Evolutionary conservation across 2,888 invertebrate species (phyloP).

Genomic region (Tanaodytes sp.): DNA sequence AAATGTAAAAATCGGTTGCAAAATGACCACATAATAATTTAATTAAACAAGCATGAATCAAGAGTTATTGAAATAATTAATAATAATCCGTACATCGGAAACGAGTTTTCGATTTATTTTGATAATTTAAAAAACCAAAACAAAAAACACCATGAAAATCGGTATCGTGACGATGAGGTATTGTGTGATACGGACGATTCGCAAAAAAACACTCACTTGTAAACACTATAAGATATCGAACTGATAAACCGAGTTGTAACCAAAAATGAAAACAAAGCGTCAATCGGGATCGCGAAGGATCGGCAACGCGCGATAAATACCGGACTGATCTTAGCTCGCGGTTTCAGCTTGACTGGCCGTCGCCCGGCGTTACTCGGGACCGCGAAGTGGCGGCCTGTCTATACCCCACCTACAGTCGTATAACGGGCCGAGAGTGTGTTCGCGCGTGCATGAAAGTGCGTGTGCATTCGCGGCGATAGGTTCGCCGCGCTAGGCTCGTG

Average conservation of each 20-base stretch:
- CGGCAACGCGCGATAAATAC: slow-evolving; percentile 9
- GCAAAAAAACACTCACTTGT: too few species aligned
- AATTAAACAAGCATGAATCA: too few species aligned
- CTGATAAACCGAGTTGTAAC: background rate
- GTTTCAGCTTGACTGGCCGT: slow-evolving; percentile 69
- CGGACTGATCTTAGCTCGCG: slow-evolving; percentile 59
- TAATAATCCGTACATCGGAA: too few species aligned
- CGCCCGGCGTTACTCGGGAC: slow-evolving; percentile 60
- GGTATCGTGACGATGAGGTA: too few species aligned
- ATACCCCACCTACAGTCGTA: slow-evolving; percentile 56
- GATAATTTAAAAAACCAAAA: too few species aligned
- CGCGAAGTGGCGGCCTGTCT: slow-evolving; percentile 58
- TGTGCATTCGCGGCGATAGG: slow-evolving; percentile 29
- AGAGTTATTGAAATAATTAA: too few species aligned
- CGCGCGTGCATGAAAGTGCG: slow-evolving; percentile 34
- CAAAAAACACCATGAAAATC: too few species aligned
- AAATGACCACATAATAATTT: too few species aligned
- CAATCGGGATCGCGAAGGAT: background rate
- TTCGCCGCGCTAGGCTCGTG: slow-evolving; percentile 48
- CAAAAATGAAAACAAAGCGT: background rate
- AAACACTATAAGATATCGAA: background rate
- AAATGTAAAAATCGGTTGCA: too few species aligned
- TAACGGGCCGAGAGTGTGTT: slow-evolving; percentile 52
- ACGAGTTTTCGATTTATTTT: too few species aligned
- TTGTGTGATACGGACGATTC: too few species aligned